Conservation (phyloP, 2,888 invertebrate genomes). For the Nemotelus nigrinus region DNA sequence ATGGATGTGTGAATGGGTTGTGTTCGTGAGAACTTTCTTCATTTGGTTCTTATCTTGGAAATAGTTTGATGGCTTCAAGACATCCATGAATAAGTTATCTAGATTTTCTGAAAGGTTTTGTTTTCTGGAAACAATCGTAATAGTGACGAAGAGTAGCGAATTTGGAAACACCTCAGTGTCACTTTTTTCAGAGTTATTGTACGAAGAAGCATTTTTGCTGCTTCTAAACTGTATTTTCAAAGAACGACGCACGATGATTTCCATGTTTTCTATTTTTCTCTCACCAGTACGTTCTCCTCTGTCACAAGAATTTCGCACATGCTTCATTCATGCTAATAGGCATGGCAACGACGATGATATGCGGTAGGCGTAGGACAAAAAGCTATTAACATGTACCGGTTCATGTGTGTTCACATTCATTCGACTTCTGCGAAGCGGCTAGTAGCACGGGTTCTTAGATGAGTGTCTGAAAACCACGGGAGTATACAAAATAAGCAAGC, state of each 20-base stretch:
- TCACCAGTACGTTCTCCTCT: neutral
- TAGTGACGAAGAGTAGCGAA: too few species aligned
- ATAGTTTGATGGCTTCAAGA: too few species aligned
- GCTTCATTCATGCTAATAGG: neutral
- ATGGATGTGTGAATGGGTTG: neutral
- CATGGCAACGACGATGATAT: neutral
- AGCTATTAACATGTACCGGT: conserved; percentile 11
- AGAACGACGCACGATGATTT: neutral
- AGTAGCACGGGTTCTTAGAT: neutral
- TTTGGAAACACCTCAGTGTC: too few species aligned
- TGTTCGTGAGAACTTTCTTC: neutral
- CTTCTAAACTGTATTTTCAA: conserved; percentile 10
- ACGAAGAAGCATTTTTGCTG: neutral
- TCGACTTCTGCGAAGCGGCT: neutral
- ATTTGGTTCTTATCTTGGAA: neutral
- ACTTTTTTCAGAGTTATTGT: too few species aligned
- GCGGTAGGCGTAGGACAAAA: conserved; percentile 20
- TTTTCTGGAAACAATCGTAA: too few species aligned
- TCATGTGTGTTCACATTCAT: conserved; percentile 3
- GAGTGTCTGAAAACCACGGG: neutral
- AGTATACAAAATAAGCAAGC: neutral
- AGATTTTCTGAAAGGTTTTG: too few species aligned
- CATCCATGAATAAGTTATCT: too few species aligned
- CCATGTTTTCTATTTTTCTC: neutral
- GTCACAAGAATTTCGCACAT: conserved; percentile 4